phyloP scores from a whole-genome alignment of 2,797 vertebrate genomes.

The Hydrocynus forskahlii region DNA sequence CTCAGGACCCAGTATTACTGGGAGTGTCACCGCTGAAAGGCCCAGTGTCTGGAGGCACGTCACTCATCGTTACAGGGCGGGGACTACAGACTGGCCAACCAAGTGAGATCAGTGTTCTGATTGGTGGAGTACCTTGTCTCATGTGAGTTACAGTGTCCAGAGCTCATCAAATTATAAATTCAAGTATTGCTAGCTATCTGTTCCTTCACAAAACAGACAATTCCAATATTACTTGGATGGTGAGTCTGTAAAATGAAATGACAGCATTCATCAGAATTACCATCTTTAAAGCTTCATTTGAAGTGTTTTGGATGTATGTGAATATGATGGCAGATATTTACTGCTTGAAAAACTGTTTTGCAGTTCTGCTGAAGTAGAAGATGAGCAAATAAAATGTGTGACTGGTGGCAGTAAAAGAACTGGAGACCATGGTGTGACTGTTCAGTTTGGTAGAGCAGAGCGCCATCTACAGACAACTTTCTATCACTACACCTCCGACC shows the following conservation, averaged over 20 bases:
- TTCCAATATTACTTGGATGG: not conserved
- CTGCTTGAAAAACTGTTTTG: not conserved
- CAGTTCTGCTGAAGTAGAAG: slow-evolving; percentile 79
- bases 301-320: not conserved
- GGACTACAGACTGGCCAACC: slow-evolving; percentile 87
- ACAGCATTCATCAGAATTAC: not conserved
- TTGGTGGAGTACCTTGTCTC: slow-evolving; percentile 88
- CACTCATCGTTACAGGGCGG: slow-evolving; percentile 84
- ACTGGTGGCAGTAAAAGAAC: slow-evolving; percentile 85
- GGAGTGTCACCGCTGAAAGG: slow-evolving; percentile 86
- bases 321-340: not conserved
- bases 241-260: not conserved
- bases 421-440: slow-evolving; percentile 76
- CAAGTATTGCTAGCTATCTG: not conserved
- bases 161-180: not conserved
- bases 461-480: slow-evolving; percentile 79
- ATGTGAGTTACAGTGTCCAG: slow-evolving; percentile 79
- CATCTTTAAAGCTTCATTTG: not conserved
- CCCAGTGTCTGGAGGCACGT: slow-evolving; percentile 90
- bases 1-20: slow-evolving; percentile 86
- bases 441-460: slow-evolving; percentile 86
- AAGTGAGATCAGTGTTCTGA: slow-evolving; percentile 84
- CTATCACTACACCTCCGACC: slow-evolving; percentile 90
- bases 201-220: not conserved
- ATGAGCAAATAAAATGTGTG: slow-evolving; percentile 83